These are phyloP conservation scores for Capricornis sumatraensis DNA, from an alignment of 2,113 vertebrate genomes.

Conservation along the genomic window DNA sequence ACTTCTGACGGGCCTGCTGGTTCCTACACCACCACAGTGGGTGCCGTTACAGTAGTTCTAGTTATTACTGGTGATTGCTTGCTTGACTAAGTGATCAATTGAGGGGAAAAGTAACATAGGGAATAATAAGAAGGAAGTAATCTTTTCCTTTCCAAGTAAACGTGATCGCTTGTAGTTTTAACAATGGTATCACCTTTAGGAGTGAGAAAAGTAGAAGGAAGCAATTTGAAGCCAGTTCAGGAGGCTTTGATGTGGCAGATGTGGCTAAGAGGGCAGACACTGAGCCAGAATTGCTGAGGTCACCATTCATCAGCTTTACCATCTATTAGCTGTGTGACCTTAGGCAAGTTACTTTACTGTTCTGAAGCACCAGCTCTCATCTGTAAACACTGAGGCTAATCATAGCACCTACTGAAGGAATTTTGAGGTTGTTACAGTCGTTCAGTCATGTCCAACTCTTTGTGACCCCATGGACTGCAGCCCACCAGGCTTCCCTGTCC, in stretches of 20 bases:
- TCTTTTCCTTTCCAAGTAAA: not conserved
- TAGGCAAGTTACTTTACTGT: not conserved
- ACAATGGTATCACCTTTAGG: not conserved
- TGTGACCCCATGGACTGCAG: not conserved
- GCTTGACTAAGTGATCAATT: not conserved
- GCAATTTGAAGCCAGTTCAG: not conserved
- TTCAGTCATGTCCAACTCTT: not conserved
- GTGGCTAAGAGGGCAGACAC: not conserved
- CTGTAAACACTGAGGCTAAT: not conserved
- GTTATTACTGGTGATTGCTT: not conserved
- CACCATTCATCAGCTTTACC: not conserved
- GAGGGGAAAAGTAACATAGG: not conserved
- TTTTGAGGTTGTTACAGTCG: not conserved
- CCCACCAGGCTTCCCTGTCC: not conserved
- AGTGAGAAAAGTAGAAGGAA: not conserved
- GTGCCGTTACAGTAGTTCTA: not conserved
- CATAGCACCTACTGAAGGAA: not conserved
- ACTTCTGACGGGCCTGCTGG: no score
- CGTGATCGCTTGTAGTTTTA: not conserved
- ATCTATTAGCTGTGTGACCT: not conserved
- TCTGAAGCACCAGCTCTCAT: not conserved
- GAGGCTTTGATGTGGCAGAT: not conserved
- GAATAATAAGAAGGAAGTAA: not conserved
- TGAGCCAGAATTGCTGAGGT: not conserved
- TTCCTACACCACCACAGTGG: not conserved